Evolutionary conservation across 2,113 vertebrate species (phyloP), one percentile per base, ranked within the genome.

Genomic region (Scomber colias): DNA sequence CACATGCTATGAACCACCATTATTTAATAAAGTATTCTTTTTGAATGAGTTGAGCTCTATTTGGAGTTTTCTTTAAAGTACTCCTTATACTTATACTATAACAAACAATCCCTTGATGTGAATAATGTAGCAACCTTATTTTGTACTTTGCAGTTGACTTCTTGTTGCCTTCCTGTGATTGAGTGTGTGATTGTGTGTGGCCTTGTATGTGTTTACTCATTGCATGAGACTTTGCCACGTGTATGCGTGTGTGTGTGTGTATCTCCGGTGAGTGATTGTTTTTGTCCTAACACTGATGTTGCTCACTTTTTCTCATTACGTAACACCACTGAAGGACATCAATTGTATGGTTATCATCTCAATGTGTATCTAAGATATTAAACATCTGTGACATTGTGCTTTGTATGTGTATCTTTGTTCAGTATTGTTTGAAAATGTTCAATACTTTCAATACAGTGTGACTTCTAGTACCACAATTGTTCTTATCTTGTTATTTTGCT

Each of bases 161-260:
- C 19, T 51, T 79, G 69, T 60, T 69, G 78, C 63, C 75, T 89
- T 87, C 87, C 85, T 86, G 85, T 87, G 48, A 82, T 84, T 68
- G 45, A 84, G 56, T 69, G 50, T 50, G 16, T 68, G 49, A 45
- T 27, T 60, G 61, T 76, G 71, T 55, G 31, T 73, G 79, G 55
- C 71, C 83, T 70, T 83, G 77, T 80, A 65, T 71, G 53, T 79
- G 71, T 81, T 84, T 90, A 68, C 61, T 56, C 59, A 50, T 61
- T 72, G 21, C 69, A 48, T 21, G 31, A 24, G 55, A 77, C 67
- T 51, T 31, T 75, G 17, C 56, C 61, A 3, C 60, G 67, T 67
- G 68, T 30, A 67, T 44, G 64, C 24, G 24, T 27, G 24, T 27
- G 24, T 27, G 67, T 67, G 68, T 30, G 67, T 44, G 64, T 59